A percentile compares a stretch with the other conserved stretches of the same genome.
Conservation (phyloP, 2,888 invertebrate genomes). For the Hylaea fasciaria region DNA sequence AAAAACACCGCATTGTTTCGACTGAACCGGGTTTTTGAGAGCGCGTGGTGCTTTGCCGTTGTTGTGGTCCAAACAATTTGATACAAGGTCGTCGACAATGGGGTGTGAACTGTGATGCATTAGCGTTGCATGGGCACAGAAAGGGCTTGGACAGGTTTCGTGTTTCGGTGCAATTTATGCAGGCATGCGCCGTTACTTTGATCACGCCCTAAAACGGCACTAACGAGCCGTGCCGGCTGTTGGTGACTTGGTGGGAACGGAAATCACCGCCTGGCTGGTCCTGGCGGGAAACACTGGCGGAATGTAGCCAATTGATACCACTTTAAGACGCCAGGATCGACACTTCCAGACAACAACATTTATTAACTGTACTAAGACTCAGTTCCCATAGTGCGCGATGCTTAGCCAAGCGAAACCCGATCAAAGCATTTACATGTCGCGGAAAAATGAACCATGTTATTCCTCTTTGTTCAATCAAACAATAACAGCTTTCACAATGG, state of each 20-base stretch:
- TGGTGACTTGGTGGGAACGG: constrained; percentile 70
- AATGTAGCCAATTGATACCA: constrained; percentile 56
- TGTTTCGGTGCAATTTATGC: constrained; percentile 75
- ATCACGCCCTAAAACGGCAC: constrained; percentile 80
- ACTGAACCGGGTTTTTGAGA: constrained; percentile 51
- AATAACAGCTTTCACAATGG: constrained; percentile 39
- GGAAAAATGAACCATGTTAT: constrained; percentile 29
- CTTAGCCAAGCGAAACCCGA: constrained; percentile 32
- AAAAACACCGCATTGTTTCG: constrained; percentile 69
- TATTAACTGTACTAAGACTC: too few relatives aligned
- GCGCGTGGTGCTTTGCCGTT: constrained; percentile 36
- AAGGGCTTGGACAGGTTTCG: constrained; percentile 58
- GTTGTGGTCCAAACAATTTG: constrained; percentile 60
- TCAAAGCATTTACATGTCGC: constrained; percentile 36
- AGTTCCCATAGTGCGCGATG: constrained; percentile 15
- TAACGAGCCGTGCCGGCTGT: constrained; percentile 70
- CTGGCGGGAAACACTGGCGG: constrained; percentile 56
- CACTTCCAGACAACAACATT: constrained; percentile 4
- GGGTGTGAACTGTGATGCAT: constrained; percentile 43
- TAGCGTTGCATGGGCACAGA: constrained; percentile 44
- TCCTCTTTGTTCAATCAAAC: constrained; percentile 32
- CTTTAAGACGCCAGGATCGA: constrained; percentile 28
- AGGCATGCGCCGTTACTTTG: constrained; percentile 78
- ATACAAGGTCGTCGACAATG: constrained; percentile 65
- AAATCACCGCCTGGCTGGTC: constrained; percentile 60